phyloP scores from a whole-genome alignment of 2,888 invertebrate species.

The Arenicola marina region DNA sequence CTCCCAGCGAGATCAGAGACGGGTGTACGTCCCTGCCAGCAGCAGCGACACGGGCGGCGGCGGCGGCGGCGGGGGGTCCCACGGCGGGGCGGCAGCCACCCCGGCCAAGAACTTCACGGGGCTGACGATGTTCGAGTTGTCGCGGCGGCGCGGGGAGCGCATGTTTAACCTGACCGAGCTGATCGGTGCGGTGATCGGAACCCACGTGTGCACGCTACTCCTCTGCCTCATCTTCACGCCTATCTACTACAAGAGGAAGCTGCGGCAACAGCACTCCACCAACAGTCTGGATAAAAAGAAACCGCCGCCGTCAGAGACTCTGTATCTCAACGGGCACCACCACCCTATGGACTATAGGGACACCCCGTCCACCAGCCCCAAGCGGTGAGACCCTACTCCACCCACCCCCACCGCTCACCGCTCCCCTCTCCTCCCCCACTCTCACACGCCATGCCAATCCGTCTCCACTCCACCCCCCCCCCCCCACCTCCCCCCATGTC shows the following conservation, averaged over 20 bases:
- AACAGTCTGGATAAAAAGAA: not conserved
- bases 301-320: slow-evolving; percentile 6
- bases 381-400: not conserved
- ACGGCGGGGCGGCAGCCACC: not conserved
- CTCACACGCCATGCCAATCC: no score
- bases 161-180: slow-evolving; percentile 52
- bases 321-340: slow-evolving; percentile 10
- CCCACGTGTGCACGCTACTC: slow-evolving; percentile 54
- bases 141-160: slow-evolving; percentile 13
- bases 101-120: slow-evolving; percentile 7
- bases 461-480: no score
- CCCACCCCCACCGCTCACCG: not conserved
- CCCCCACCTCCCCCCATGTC: no score
- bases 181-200: slow-evolving; percentile 57
- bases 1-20: not conserved
- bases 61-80: not conserved
- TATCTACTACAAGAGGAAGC: slow-evolving; percentile 10
- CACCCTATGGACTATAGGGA: slow-evolving; percentile 7
- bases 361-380: not conserved
- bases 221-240: slow-evolving; percentile 46
- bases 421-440: not conserved
- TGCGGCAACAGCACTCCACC: not conserved
- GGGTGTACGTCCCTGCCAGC: not conserved
- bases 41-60: not conserved
- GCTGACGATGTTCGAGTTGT: slow-evolving; percentile 6